These are phyloP conservation scores for Pogonus chalceus DNA, from an alignment of 1,140 invertebrate species.

Conservation along the genomic window DNA sequence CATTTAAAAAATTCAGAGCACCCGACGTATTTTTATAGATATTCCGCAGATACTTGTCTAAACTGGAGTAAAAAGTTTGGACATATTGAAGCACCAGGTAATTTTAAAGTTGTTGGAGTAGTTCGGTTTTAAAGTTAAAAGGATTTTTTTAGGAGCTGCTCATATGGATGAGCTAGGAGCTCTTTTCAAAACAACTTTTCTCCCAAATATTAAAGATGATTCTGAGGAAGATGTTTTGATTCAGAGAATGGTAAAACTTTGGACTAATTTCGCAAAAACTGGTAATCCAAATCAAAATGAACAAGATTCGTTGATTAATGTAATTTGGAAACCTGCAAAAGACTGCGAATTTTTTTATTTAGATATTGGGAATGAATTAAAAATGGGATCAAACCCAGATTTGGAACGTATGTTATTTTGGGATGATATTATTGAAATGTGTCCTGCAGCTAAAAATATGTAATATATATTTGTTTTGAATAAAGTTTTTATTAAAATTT, in stretches of 20 bases:
- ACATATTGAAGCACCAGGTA: background rate
- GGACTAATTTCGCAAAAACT: constrained; percentile 38
- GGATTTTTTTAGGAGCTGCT: constrained; percentile 9
- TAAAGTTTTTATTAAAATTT: background rate
- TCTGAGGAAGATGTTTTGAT: constrained; percentile 13
- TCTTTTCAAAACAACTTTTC: constrained; percentile 16
- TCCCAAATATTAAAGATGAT: constrained; percentile 9
- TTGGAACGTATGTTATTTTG: constrained; percentile 24
- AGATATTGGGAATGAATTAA: constrained; percentile 22
- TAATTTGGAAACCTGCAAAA: constrained; percentile 16
- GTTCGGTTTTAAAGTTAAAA: background rate
- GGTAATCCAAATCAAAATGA: constrained; percentile 20
- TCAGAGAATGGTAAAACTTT: constrained; percentile 28
- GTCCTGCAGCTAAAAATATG: constrained; percentile 1
- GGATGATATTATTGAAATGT: constrained; percentile 20
- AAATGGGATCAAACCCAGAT: constrained; percentile 19
- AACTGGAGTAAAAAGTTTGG: background rate
- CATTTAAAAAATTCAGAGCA: constrained; percentile 14
- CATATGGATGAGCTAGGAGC: constrained; percentile 24
- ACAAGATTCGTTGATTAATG: constrained; percentile 12
- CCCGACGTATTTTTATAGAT: constrained; percentile 11
- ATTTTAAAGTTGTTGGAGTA: background rate
- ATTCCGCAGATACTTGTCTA: background rate
- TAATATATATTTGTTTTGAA: background rate
- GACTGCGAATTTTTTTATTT: constrained; percentile 20